Conservation (phyloP, 92 coral and sea anemone genomes). For the Virgularia gustaviana region DNA sequence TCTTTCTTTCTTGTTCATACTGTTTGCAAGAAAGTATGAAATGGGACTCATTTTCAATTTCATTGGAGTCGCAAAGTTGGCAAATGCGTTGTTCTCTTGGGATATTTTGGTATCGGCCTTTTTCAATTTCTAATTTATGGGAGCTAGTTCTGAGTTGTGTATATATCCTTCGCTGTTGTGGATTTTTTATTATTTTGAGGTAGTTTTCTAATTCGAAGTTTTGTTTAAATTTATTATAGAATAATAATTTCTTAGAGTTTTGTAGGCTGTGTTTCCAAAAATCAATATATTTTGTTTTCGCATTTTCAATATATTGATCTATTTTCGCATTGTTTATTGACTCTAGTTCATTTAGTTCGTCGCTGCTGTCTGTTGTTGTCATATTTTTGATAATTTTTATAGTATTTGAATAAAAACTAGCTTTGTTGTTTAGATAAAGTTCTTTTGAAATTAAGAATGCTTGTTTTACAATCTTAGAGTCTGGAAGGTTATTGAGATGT, state of each 20-base stretch:
- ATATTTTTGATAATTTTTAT: background rate
- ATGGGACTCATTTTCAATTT: too few species aligned
- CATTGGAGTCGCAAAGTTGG: background rate
- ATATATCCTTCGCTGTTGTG: background rate
- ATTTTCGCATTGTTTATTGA: background rate
- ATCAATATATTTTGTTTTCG: background rate
- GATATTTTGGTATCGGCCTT: background rate
- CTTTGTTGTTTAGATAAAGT: background rate
- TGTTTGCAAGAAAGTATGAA: too few species aligned
- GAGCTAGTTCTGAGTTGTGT: background rate
- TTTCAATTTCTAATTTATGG: background rate
- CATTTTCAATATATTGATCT: too few species aligned
- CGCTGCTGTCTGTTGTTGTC: too few species aligned
- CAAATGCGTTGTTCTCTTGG: background rate
- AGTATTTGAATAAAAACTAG: background rate
- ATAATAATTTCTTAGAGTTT: background rate
- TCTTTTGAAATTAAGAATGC: background rate
- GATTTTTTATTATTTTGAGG: background rate
- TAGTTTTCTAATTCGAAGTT: background rate
- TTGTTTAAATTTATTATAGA: background rate
- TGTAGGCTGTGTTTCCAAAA: background rate
- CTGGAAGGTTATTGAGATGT: conserved; percentile 19
- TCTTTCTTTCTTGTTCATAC: too few species aligned
- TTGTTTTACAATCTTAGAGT: conserved; percentile 17
- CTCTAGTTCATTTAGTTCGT: background rate